Evolutionary conservation across 2,888 invertebrate genomes (phyloP), one percentile per base, ranked within the genome.

Genomic region (Esperia sulphurella): DNA sequence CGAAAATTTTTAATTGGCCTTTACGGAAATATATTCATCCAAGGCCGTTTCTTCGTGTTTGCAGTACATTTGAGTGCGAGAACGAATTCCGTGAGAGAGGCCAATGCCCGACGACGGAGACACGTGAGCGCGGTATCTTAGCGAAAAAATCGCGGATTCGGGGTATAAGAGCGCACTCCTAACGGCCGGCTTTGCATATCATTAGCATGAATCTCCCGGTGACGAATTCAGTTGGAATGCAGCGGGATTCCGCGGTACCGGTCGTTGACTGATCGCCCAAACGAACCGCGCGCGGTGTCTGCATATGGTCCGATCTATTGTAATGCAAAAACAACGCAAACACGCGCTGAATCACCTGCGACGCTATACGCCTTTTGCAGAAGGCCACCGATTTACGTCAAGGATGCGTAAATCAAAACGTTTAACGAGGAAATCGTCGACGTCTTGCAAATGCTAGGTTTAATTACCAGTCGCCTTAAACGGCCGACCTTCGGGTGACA

Each of bases 381-480:
- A 84, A 85, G 81, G 83, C 78, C 81, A 69, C 71, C 64, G 69
- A 71, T 75, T 71, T 71, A 61, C 64, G 52, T 68, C 71, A 79
- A 77, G 75, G 76, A 77, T 75, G 67, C 77, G 75, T 79, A 81
- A 80, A 83, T 82, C 81, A 80, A 79, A 81, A 65, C 71, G 58
- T 60, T 68, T 69, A 70, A 74, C 71, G 64, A 78, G 76, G 76
- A 80, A 75, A 75, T 64, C 61, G 63, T 57, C 58, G 61, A 55
- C 58, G 48, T 53, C 59, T 55, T 59, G 60, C 62, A 52, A 54
- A 60, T 64, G 68, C 76, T 77, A 75, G 70, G 71, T 72, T 80
- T 81, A 80, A 83, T 83, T 79, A 75, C 77, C 64, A 65, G 65
- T 68, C 64, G 55, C 81, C 79, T 62, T 81, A 79, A 79, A 72